Evolutionary conservation across 2,888 invertebrate genomes (phyloP), one percentile per base, ranked within the genome.

Genomic region (Syrphus vitripennis): DNA sequence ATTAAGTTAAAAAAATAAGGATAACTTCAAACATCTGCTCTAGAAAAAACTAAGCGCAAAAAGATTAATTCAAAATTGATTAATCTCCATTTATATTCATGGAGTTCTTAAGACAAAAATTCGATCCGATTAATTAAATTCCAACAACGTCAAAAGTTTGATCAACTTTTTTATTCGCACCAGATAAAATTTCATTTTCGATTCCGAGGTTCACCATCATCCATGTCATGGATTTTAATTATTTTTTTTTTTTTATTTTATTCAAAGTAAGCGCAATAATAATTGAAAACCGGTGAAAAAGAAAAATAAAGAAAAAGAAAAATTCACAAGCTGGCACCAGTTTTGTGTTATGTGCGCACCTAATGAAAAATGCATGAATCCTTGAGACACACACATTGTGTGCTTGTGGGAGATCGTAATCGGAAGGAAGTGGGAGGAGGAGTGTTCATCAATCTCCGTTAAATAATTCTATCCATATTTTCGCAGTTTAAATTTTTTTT

Each of bases 361-460:
- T 55, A 48, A 72, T 83, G 61, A 78, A 83, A 74, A 75, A 55
- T 83, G 69, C 53, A 74, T 69, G 79, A 74, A 57, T 70, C 79
- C 74, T 79, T 63, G 69, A 55, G 40, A 69, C n/a, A 71, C 34
- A 26, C 37, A 57, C 4, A 21, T 65, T 48, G 57, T 16, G 21
- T 26, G 10, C 24, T 1, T 16, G 40, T 61, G 7, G n/a, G 24
- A 42, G 63, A 59, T 37, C 9, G 21, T 40, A 37, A 59, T 59
- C 19, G 3, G 7, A 9, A 19, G 14, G 7, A 40, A 5, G 61
- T 42, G 24, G 7, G 14, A 19, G 14, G 7, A 40, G 4, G 61
- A 50, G 24, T 21, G 19, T 70, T 79, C 70, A 83, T 83, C 75
- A 83, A 83, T 83, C 63, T 75, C 55, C 70, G 65, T 75, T 75